Evolutionary conservation across 2,797 vertebrate species (phyloP), one percentile per base, ranked within the genome.

Genomic region (Luscinia luscinia): DNA sequence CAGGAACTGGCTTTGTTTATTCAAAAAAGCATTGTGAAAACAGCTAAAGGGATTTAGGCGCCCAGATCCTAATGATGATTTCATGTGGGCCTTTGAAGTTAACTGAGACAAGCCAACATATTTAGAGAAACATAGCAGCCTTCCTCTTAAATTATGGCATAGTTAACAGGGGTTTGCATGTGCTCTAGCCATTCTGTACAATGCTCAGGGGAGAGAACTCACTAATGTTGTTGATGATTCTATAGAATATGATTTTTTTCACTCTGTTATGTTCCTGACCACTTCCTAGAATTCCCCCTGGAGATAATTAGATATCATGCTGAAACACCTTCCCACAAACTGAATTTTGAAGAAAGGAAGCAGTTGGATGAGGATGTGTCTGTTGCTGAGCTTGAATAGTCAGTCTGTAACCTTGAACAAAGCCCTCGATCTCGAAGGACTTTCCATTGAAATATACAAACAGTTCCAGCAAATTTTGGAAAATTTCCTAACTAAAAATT

Each of bases 321-420:
- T 87, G 93, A 85, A 93, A 95, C 68, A 91, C 76, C 87, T 92
- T 84, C 79, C 63, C 66, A 89, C 76, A 93, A 92, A 88, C 48
- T 92, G 92, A 95, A 75, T 89, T 93, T 72, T 86, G 95, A 94
- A 95, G 93, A 89, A 91, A 84, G 92, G 48, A 93, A 91, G 61
- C 90, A 93, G 89, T 90, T 92, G 90, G 75, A 62, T 92, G 93
- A 89, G 92, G 84, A 87, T 93, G 49, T 89, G 36, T 46, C 46
- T 92, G 38, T 85, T 92, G 75, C 87, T 94, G 86, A 87, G 64
- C 75, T 45, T 96, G 81, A 93, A 40, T 92, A 95, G 64, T 93
- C 94, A 96, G 78, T 61, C 68, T 89, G 43, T 95, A 84, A 77
- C 86, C 92, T 93, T 94, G 92, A 95, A 90, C 80, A 93, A 95